phyloP scores from a whole-genome alignment of 2,797 vertebrate species.

The Lutjanus argentimaculatus region DNA sequence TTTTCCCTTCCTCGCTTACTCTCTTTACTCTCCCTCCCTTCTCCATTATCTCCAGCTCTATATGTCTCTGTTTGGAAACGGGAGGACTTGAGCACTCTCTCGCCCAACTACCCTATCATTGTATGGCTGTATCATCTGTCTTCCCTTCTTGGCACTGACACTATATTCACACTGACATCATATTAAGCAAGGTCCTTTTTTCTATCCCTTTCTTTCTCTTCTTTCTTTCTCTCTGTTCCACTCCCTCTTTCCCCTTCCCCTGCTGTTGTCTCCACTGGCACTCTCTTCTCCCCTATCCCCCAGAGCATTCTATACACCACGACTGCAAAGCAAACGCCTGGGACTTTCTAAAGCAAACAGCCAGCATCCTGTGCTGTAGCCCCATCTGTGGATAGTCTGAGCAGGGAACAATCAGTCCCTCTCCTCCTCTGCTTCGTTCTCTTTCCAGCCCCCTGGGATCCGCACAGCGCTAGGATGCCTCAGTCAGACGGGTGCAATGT shows the following conservation, averaged over 20 bases:
- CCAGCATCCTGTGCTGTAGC: constrained; percentile 77
- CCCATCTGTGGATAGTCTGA: constrained; percentile 84
- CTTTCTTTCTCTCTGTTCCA: constrained; percentile 30
- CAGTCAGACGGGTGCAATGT: constrained; percentile 82
- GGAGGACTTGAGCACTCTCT: constrained; percentile 74
- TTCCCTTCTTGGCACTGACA: constrained; percentile 80
- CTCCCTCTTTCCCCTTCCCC: constrained; percentile 48
- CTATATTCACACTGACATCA: constrained; percentile 82
- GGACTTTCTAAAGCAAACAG: constrained; percentile 85
- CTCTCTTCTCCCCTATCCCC: constrained; percentile 73
- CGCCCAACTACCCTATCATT: constrained; percentile 79
- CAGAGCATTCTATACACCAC: constrained; percentile 72
- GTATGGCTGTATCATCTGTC: constrained; percentile 80
- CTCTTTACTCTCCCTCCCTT: constrained; percentile 72
- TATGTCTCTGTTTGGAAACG: constrained; percentile 81
- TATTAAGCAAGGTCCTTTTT: constrained; percentile 76
- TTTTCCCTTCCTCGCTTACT: constrained; percentile 65
- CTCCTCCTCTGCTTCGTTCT: constrained; percentile 73
- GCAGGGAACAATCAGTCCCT: constrained; percentile 82
- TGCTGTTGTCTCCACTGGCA: constrained; percentile 76
- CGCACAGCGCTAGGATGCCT: constrained; percentile 71
- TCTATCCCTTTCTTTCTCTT: constrained; percentile 45
- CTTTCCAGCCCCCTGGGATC: constrained; percentile 75
- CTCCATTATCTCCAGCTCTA: constrained; percentile 79
- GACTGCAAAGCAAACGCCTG: constrained; percentile 79